Evolutionary conservation across 2,113 vertebrate species (phyloP).

Genomic region (Gambusia holbrooki): DNA sequence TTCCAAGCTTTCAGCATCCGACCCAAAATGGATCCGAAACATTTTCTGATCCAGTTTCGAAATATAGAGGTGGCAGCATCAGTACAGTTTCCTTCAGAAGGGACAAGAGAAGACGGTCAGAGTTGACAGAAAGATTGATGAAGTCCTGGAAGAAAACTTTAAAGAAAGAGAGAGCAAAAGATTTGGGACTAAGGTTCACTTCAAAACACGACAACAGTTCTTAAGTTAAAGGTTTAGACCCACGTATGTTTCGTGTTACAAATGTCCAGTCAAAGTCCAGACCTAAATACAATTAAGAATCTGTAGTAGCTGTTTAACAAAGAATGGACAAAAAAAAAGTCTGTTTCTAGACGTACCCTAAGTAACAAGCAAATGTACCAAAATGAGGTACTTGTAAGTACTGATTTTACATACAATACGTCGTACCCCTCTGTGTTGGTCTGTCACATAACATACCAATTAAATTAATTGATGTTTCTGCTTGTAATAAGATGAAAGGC

Average conservation of each 20-base stretch:
- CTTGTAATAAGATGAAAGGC: neutral
- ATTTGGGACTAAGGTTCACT: neutral
- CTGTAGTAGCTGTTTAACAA: neutral
- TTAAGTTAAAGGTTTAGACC: neutral
- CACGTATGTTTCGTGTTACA: neutral
- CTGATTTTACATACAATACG: neutral
- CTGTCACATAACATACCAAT: neutral
- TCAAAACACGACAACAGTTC: neutral
- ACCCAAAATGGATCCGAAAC: neutral
- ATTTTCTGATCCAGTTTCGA: no score
- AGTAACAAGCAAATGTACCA: neutral
- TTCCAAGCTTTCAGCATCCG: no score
- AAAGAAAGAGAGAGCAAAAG: neutral
- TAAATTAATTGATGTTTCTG: neutral
- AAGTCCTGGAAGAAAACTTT: neutral
- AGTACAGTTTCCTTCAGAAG: neutral
- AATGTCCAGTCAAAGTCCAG: neutral
- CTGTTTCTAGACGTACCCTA: no score
- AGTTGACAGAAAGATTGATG: no score
- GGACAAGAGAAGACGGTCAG: no score
- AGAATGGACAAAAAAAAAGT: neutral
- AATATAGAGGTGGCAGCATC: neutral
- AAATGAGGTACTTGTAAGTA: no score
- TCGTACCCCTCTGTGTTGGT: neutral
- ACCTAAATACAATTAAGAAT: neutral